A percentile compares a stretch with the other conserved stretches of the same genome.
phyloP scores from a whole-genome alignment of 2,113 vertebrate genomes.

The Leuciscus idus region DNA sequence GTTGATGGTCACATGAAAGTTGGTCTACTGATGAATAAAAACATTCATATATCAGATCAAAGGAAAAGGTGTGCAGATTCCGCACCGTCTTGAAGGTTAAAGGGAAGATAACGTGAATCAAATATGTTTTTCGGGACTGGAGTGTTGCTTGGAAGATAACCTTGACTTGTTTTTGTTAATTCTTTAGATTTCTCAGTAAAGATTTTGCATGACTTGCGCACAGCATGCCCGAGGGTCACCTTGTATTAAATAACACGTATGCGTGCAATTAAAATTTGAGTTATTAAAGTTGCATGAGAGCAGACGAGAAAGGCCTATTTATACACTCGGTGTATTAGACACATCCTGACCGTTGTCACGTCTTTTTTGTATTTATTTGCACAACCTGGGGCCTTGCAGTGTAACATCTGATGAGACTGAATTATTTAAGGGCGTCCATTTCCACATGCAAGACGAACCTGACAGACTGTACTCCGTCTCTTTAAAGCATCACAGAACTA shows the following conservation, averaged over 20 bases:
- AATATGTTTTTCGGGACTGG: neutral
- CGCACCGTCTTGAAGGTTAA: conserved; percentile 14
- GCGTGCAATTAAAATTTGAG: conserved; percentile 60
- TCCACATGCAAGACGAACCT: conserved; percentile 44
- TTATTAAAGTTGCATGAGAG: conserved; percentile 66
- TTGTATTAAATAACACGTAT: conserved; percentile 44
- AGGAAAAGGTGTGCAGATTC: neutral
- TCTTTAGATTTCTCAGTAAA: conserved; percentile 27
- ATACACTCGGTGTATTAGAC: conserved; percentile 44
- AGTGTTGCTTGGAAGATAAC: neutral
- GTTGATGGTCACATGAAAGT: conserved; percentile 3
- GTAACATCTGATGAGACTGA: conserved; percentile 58
- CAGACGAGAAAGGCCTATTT: conserved; percentile 61
- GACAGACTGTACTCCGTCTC: conserved; percentile 44
- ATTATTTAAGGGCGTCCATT: conserved; percentile 62
- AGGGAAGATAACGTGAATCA: neutral
- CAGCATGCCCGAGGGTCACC: conserved; percentile 44
- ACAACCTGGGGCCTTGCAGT: conserved; percentile 38
- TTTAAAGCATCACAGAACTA: conserved; percentile 56
- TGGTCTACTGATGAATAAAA: conserved; percentile 10
- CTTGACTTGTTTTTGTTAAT: conserved; percentile 11
- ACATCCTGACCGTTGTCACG: neutral
- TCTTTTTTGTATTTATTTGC: conserved; percentile 19
- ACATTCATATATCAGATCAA: neutral
- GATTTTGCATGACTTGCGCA: conserved; percentile 20